Evolutionary conservation across 2,888 invertebrate species (phyloP), one percentile per base, ranked within the genome.

Genomic region (Atrina japonica): DNA sequence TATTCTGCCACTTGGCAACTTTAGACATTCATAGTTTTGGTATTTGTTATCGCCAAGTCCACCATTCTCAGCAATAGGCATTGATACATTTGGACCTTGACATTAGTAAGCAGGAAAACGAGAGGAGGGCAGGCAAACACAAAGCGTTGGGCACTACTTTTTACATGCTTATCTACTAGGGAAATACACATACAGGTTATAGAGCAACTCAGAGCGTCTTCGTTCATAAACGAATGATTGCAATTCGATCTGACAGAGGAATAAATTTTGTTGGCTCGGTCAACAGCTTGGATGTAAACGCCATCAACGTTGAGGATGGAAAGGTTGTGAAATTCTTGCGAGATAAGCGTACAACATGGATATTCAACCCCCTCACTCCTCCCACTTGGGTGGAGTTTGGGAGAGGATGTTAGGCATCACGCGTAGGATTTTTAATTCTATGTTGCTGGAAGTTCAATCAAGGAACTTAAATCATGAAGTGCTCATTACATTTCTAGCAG

Each of bases 341-440:
- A 16, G 41, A 58, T 29, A 49, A 29, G 3, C 45, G 43, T 29
- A 27, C 29, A 7, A 50, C 14, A 6, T 70, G 70, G 65, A n/a
- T 27, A 30, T 66, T 66, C 49, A 66, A 61, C 40, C 68, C 25
- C 68, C 61, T 9, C 61, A 68, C 29, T 63, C 61, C n/a, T 68
- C 68, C 16, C 74, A 74, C 59, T 41, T 65, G 41, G 74, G 74
- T 14, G 74, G 70, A 14, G 66, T 50, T 2, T 74, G 74, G 74
- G 70, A 74, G 35, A 29, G 70, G 3, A 16, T 70, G 29, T 66
- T 74, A 2, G 70, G 67, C 1, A 47, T 53, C 3, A 66, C 70
- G 45, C 41, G 61, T 1, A 56, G 52, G 27, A 67, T 67, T 16
- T 25, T 61, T 3, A 18, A 61, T 25, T 11, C 23, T 6, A 65